phyloP scores from a whole-genome alignment of 2,113 vertebrate species.

The Semicossyphus pulcher region DNA sequence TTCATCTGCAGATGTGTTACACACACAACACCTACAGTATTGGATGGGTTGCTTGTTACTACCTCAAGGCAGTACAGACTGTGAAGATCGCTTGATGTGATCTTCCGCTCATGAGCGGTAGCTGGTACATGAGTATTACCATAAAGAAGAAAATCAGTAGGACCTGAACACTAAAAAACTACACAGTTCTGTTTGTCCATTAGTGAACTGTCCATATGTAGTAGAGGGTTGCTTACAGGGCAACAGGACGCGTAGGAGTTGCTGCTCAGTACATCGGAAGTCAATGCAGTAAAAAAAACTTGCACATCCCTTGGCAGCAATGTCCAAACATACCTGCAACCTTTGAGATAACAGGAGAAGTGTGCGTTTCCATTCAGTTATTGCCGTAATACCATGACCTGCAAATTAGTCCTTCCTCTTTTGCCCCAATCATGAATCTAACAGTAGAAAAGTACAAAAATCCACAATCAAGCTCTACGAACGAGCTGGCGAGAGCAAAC shows the following conservation, averaged over 20 bases:
- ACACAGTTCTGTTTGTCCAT: conserved; percentile 17
- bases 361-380: conserved; percentile 42
- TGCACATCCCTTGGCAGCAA: not conserved
- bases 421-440: conserved; percentile 38
- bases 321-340: not conserved
- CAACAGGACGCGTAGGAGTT: conserved; percentile 11
- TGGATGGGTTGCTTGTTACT: conserved; percentile 21
- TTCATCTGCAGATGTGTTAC: not conserved
- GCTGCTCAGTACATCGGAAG: not conserved
- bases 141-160: conserved; percentile 14
- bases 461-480: conserved; percentile 46
- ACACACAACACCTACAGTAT: conserved; percentile 15
- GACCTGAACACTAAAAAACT: conserved; percentile 14
- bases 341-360: conserved; percentile 10
- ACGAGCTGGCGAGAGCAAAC: conserved; percentile 56
- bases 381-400: conserved; percentile 52
- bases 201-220: conserved; percentile 8
- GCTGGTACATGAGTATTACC: conserved; percentile 20
- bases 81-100: conserved; percentile 9
- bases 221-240: conserved; percentile 25
- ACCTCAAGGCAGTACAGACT: conserved; percentile 8
- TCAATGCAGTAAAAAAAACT: conserved; percentile 16
- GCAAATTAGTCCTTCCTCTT: conserved; percentile 24
- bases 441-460: conserved; percentile 58
- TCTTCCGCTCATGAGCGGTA: conserved; percentile 12